Conservation (phyloP, 2,113 vertebrate species). For the Ptychochromis oligacanthus region DNA sequence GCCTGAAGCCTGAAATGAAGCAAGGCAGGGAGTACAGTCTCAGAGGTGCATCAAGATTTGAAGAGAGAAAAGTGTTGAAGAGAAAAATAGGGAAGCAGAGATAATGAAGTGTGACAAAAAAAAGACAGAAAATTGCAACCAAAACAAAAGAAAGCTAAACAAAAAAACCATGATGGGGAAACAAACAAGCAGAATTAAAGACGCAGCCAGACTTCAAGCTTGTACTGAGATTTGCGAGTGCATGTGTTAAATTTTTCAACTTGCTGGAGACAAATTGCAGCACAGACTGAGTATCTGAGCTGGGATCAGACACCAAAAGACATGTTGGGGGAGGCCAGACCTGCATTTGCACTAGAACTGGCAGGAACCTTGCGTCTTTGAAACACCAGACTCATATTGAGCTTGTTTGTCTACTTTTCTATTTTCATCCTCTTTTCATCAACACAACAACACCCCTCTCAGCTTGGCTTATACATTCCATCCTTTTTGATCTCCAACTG, state of each 20-base stretch:
- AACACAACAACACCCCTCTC: neutral
- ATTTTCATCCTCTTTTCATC: constrained; percentile 43
- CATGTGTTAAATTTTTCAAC: constrained; percentile 24
- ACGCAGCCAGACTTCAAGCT: constrained; percentile 12
- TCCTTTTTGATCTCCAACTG: neutral
- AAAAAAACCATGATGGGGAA: neutral
- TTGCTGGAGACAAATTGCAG: constrained; percentile 32
- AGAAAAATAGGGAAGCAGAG: constrained; percentile 1
- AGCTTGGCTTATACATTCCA: neutral
- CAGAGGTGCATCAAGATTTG: constrained; percentile 34
- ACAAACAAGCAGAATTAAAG: constrained; percentile 27
- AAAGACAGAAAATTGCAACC: neutral
- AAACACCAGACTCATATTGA: constrained; percentile 42
- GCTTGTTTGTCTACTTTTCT: constrained; percentile 44
- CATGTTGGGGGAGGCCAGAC: constrained; percentile 16
- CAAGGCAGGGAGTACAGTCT: constrained; percentile 34
- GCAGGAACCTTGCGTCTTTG: constrained; percentile 21
- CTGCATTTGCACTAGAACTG: constrained; percentile 32
- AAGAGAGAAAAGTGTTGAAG: constrained; percentile 13
- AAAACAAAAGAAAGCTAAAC: neutral
- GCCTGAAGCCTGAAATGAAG: constrained; percentile 53
- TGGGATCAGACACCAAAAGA: constrained; percentile 38
- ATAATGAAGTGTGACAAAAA: constrained; percentile 19
- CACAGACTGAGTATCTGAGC: constrained; percentile 32
- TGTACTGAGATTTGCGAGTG: constrained; percentile 23